Evolutionary conservation across 2,888 invertebrate genomes (phyloP).

Genomic region (Dermolepida albohirtum): DNA sequence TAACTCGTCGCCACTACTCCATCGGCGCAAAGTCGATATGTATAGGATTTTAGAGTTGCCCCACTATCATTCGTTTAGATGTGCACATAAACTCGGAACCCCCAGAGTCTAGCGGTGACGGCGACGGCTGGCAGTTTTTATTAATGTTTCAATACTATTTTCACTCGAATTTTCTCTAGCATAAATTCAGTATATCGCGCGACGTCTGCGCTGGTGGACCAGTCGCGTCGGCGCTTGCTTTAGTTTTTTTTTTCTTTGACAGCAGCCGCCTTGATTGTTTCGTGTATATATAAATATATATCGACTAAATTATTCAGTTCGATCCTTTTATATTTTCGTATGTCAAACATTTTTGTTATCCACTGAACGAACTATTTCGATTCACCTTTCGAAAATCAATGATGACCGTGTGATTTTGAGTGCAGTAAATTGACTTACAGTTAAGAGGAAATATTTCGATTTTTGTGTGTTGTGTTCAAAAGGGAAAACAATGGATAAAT

Average conservation of each 20-base stretch:
- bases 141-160: conserved; percentile 29
- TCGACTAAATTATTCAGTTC: too few relatives aligned
- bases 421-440: not conserved
- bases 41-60: conserved; percentile 5
- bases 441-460: conserved; percentile 3
- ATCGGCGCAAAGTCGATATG: conserved; percentile 6
- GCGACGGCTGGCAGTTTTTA: not conserved
- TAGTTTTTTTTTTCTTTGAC: conserved; percentile 21
- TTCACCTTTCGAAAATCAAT: conserved; percentile 16
- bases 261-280: conserved; percentile 26
- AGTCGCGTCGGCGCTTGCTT: conserved; percentile 32
- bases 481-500: conserved; percentile 52
- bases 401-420: conserved; percentile 1
- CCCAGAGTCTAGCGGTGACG: too few relatives aligned
- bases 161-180: conserved; percentile 26
- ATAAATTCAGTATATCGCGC: conserved; percentile 31
- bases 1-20: not conserved
- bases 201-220: conserved; percentile 30
- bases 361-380: conserved; percentile 3
- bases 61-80: conserved; percentile 12
- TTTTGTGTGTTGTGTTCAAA: conserved; percentile 4
- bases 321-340: too few relatives aligned
- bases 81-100: too few relatives aligned
- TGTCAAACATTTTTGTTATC: too few relatives aligned
- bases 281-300: not conserved